Evolutionary conservation across 2,888 invertebrate genomes (phyloP), one percentile per base, ranked within the genome.

Genomic region (Eucera pruinosa): DNA sequence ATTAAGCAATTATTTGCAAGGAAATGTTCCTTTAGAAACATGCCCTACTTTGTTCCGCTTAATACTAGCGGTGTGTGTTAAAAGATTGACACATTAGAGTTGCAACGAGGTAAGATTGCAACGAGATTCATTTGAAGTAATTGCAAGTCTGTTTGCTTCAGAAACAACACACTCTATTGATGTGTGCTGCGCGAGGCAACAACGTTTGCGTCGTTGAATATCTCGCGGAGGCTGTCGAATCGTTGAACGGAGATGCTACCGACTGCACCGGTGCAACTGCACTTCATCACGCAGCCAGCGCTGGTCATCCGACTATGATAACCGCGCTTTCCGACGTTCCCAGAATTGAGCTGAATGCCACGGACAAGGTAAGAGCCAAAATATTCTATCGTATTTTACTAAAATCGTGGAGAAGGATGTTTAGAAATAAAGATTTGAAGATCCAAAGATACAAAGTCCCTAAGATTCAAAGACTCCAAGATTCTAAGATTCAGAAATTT

Each of bases 151-250:
- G 54, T 81, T 65, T 72, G 45, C 87, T 90, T 58, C 92, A 96
- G 96, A 95, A 96, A 93, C 94, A 95, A 83, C 95, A 95, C 93
- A 94, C 95, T 87, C 92, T 96, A 30, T 93, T 97, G 43, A 96
- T 96, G 93, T 97, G 96, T 90, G 96, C 96, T 7, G 95, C 96
- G 61, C 94, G 95, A 68, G 95, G 96, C 81, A 96, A 96, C 84
- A 94, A 95, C 39, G 91, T 94, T 18, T 94, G 94, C 25, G 93
- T 96, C n/a, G 92, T 94, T 60, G 93, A 93, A 69, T 91, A 94
- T 84, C 93, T 94, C 33, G 88, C 93, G 20, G 94, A 94, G 75
- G 94, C 95, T 9, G 93, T 95, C 60, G 94, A 94, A 81, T 95
- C 95, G 70, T 93, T 97, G 64, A 92, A 93, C 70, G 92, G 95